These are phyloP conservation scores for Cyphomyrmex costatus DNA, from an alignment of 1,140 invertebrate genomes.

Conservation along the genomic window DNA sequence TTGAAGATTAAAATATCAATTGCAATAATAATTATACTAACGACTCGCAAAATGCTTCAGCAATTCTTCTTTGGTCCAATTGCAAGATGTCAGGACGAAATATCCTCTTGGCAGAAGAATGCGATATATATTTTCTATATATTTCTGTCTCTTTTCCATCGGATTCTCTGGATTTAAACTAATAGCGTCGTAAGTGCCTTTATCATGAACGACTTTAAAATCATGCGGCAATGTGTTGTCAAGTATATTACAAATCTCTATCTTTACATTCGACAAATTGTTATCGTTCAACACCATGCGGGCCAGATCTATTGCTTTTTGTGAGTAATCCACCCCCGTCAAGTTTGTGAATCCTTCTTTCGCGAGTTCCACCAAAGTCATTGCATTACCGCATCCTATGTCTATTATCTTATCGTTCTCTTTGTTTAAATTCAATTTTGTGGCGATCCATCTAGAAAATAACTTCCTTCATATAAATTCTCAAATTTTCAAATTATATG, in stretches of 20 bases:
- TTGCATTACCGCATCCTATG: slow-evolving; percentile 96
- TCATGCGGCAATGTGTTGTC: slow-evolving; percentile 75
- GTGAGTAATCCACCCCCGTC: slow-evolving; percentile 94
- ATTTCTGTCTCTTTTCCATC: slow-evolving; percentile 89
- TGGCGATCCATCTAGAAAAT: slow-evolving; percentile 80
- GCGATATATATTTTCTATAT: slow-evolving; percentile 90
- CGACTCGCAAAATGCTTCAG: slow-evolving; percentile 90
- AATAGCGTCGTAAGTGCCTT: slow-evolving; percentile 98
- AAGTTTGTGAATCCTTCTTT: slow-evolving; percentile 92
- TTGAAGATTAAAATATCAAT: neutral
- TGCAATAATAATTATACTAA: slow-evolving; percentile 72
- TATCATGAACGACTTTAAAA: slow-evolving; percentile 93
- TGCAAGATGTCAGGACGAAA: slow-evolving; percentile 97
- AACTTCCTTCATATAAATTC: neutral
- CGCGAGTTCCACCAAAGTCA: slow-evolving; percentile 92
- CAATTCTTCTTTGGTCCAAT: slow-evolving; percentile 96
- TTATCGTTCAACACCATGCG: slow-evolving; percentile 89
- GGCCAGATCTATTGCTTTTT: slow-evolving; percentile 92
- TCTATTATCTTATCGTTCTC: slow-evolving; percentile 88
- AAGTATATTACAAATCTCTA: slow-evolving; percentile 89
- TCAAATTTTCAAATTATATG: neutral
- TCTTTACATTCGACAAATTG: slow-evolving; percentile 86
- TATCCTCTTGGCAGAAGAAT: slow-evolving; percentile 89
- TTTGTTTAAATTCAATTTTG: slow-evolving; percentile 76
- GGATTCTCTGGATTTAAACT: slow-evolving; percentile 92